These are phyloP conservation scores for Ceyx margarethae DNA, from an alignment of 2,113 vertebrate species.

Conservation along the genomic window DNA sequence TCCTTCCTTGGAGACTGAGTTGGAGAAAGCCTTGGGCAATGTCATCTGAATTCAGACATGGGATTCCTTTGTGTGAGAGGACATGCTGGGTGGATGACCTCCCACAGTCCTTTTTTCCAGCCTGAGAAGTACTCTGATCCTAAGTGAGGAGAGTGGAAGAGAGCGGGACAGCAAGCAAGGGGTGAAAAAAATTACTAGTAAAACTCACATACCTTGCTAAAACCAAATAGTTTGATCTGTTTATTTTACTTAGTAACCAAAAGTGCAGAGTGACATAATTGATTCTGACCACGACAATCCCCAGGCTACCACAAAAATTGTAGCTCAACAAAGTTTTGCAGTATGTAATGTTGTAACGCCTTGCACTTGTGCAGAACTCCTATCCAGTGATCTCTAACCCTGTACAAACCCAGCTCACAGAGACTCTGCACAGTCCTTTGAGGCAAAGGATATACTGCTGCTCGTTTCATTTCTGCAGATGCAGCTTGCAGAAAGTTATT, in stretches of 20 bases:
- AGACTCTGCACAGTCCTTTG: neutral
- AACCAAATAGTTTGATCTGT: neutral
- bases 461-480: conserved; percentile 35
- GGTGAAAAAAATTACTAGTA: neutral
- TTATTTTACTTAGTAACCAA: conserved; percentile 52
- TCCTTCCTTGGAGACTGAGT: neutral
- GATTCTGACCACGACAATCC: conserved; percentile 17
- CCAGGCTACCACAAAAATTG: conserved; percentile 21
- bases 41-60: neutral
- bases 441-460: conserved; percentile 27
- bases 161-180: neutral
- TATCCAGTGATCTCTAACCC: neutral
- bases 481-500: neutral
- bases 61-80: neutral
- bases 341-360: neutral
- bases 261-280: neutral
- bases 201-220: neutral
- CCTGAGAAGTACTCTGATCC: neutral
- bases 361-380: neutral
- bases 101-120: neutral
- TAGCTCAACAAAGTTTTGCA: neutral
- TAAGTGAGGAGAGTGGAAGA: neutral
- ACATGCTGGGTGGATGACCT: neutral
- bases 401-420: neutral
- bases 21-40: neutral